A percentile compares a stretch with the other conserved stretches of the same genome.
phyloP scores from a whole-genome alignment of 2,888 invertebrate species.

The Xestoiulus laeticollis region DNA sequence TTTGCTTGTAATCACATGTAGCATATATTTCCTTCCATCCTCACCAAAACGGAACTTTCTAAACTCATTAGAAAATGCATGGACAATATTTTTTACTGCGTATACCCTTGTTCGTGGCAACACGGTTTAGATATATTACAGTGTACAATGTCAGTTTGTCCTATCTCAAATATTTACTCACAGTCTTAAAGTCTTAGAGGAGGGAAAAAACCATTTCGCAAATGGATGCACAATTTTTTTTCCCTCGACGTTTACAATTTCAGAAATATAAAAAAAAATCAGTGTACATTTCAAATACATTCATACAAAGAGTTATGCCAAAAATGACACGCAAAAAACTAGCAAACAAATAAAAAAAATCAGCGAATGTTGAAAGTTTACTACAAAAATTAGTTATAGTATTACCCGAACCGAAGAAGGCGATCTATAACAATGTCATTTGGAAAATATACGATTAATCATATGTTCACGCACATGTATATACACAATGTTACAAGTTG shows the following conservation, averaged over 20 bases:
- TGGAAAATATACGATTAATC: background rate
- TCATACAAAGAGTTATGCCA: background rate
- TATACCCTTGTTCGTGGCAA: background rate
- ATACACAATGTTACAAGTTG: background rate
- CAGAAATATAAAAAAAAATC: background rate
- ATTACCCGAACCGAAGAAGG: background rate
- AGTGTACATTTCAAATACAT: background rate
- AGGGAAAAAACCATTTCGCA: background rate
- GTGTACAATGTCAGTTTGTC: slow-evolving; percentile 5
- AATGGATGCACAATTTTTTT: background rate
- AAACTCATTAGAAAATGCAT: background rate
- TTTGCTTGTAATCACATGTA: background rate
- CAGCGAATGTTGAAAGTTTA: background rate
- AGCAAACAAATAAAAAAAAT: background rate
- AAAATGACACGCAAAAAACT: background rate
- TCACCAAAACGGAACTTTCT: background rate
- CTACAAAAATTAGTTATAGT: background rate
- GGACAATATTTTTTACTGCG: background rate
- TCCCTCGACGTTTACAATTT: background rate
- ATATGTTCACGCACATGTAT: background rate
- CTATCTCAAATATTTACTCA: background rate
- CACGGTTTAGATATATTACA: background rate
- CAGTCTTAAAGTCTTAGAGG: background rate
- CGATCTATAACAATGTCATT: background rate
- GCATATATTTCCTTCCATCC: background rate